Base-by-base conservation (phyloP, 2,797 vertebrate genomes). In the Hippopotamyrus pictus region DNA sequence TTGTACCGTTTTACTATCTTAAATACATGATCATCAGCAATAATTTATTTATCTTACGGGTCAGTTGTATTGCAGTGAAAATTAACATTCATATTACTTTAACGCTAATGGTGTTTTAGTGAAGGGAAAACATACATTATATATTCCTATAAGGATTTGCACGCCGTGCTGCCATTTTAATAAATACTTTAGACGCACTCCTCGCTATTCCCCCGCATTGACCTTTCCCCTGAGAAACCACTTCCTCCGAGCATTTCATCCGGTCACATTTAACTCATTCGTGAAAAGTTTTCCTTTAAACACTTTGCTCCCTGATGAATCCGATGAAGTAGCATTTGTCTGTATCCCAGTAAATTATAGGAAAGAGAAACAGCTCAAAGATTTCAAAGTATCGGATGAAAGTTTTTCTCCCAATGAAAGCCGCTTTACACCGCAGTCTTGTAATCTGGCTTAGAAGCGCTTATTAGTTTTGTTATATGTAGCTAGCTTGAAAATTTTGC, bases 211-310 rank as follows among this genome's bases (percentile, higher is more conserved):
- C n/a, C 94, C 94, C 95, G 93, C 93, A 93, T 93, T 95, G 95
- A 95, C 95, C 94, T 95, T 94, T 95, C 96, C 95, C 95, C 94
- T 94, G 95, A 95, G 95, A 95, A 96, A 96, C 94, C 96, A 96
- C 96, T 96, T 97, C 96, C 96, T 96, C 95, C 92, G 93, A 93
- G 95, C 94, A 94, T 95, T 94, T 92, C 95, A 88, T 90, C 89
- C 96, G 95, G 96, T 95, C 96, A 96, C 93, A 95, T 95, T 93
- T 91, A 95, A 95, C 90, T 96, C 95, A 94, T 95, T 96, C 93
- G 93, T 92, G 94, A 94, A 95, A 96, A 96, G 95, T 96, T 95
- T 91, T 91, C 87, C 92, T 33, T 94, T 94, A 93, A 95, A 95
- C 92, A 91, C 92, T 88, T 90, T 88, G 91, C 90, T 9, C 90